These are phyloP conservation scores for Didymodactylos carnosus DNA, from an alignment of 2,888 invertebrate genomes.

Conservation along the genomic window DNA sequence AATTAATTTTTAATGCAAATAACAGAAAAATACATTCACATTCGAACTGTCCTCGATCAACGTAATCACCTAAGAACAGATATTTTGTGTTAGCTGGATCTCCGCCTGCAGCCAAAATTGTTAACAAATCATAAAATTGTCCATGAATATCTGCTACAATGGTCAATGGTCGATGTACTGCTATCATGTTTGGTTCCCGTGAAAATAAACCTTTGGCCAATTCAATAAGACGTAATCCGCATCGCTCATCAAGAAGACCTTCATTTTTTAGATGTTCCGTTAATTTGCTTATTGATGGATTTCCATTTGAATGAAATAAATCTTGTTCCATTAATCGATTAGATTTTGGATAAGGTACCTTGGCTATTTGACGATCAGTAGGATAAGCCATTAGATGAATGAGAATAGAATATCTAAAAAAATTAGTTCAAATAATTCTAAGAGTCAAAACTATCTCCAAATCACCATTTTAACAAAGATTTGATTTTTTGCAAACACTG, in stretches of 20 bases:
- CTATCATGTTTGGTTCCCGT: constrained; percentile 78
- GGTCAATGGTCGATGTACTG: constrained; percentile 86
- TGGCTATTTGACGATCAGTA: not conserved
- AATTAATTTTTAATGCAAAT: constrained; percentile 72
- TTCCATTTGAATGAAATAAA: not conserved
- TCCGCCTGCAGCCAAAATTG: constrained; percentile 62
- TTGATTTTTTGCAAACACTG: too few species aligned
- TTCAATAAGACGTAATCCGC: not conserved
- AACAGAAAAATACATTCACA: constrained; percentile 77
- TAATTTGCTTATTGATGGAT: not conserved
- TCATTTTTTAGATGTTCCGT: constrained; percentile 3
- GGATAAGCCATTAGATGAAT: too few species aligned
- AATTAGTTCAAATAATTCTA: too few species aligned
- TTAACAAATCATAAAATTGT: constrained; percentile 88
- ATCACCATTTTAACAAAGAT: too few species aligned
- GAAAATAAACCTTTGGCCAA: not conserved
- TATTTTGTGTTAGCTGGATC: constrained; percentile 67
- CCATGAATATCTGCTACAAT: constrained; percentile 99
- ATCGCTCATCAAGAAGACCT: not conserved
- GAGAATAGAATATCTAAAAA: too few species aligned
- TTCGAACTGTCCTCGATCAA: constrained; percentile 66
- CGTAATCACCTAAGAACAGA: constrained; percentile 51
- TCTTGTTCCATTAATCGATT: not conserved
- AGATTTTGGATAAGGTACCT: not conserved
- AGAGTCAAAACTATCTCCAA: too few species aligned